A percentile compares a stretch with the other conserved stretches of the same genome.
Conservation (phyloP, 2,797 vertebrate genomes). For the Eulemur albifrons region DNA sequence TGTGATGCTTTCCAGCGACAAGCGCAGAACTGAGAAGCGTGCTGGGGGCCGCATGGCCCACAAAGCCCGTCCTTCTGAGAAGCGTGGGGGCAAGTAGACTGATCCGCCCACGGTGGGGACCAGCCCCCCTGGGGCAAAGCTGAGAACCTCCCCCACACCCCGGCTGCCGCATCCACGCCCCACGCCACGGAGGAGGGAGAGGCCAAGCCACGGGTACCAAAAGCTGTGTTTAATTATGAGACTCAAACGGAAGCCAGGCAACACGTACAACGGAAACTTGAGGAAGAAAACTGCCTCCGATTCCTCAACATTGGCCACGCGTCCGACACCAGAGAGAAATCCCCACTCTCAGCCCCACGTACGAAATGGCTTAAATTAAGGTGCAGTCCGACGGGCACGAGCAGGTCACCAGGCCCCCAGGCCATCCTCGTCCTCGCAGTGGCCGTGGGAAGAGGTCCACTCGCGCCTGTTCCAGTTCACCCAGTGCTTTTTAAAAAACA, state of each 20-base stretch:
- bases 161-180: not conserved
- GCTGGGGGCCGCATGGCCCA: not conserved
- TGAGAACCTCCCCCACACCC: too few relatives aligned
- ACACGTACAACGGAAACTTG: not conserved
- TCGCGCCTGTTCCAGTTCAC: not conserved
- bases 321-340: not conserved
- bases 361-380: slow-evolving; percentile 79
- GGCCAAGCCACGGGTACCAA: not conserved
- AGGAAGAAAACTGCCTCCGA: not conserved
- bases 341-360: not conserved
- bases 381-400: slow-evolving; percentile 64
- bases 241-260: slow-evolving; percentile 57
- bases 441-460: not conserved
- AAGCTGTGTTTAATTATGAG: slow-evolving; percentile 59
- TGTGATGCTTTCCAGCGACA: not conserved
- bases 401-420: not conserved
- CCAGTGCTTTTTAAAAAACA: not conserved
- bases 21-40: not conserved
- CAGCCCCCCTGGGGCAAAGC: too few relatives aligned
- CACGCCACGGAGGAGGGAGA: not conserved
- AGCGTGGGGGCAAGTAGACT: not conserved
- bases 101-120: too few relatives aligned
- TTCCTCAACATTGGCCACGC: slow-evolving; percentile 31
- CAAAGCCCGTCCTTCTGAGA: not conserved
- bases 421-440: not conserved